phyloP scores from a whole-genome alignment of 2,797 vertebrate species.

The Enteromius radiatus region DNA sequence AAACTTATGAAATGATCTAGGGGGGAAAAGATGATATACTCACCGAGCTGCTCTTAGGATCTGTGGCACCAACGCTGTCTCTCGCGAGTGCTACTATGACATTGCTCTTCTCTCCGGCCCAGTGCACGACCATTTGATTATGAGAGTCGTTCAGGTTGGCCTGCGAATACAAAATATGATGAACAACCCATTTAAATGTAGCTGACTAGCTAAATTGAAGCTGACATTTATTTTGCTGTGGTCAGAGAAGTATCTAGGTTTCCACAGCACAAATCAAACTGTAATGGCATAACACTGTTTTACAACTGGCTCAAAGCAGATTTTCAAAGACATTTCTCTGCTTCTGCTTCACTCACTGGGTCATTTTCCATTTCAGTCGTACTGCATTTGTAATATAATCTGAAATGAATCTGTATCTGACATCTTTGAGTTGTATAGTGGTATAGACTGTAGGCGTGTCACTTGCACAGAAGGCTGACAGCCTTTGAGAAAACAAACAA shows the following conservation, averaged over 20 bases:
- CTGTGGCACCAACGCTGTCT: slow-evolving; percentile 86
- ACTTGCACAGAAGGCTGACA: background rate
- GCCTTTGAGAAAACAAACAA: slow-evolving; percentile 28
- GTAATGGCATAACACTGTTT: background rate
- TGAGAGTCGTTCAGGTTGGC: slow-evolving; percentile 96
- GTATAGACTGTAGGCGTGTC: background rate
- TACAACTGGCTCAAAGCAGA: background rate
- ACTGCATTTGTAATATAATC: background rate
- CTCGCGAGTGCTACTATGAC: slow-evolving; percentile 95
- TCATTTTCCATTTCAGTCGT: background rate
- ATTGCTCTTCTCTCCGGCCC: slow-evolving; percentile 96
- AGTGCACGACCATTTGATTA: slow-evolving; percentile 99
- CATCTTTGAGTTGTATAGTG: background rate
- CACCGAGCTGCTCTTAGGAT: slow-evolving; percentile 90
- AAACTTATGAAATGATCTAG: background rate
- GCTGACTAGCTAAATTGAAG: background rate
- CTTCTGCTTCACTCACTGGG: slow-evolving; percentile 8
- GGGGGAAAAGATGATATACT: slow-evolving; percentile 66
- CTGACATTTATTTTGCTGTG: slow-evolving; percentile 17
- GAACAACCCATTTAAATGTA: background rate
- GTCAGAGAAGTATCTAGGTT: slow-evolving; percentile 8
- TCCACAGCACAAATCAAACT: slow-evolving; percentile 11
- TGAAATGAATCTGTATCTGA: background rate
- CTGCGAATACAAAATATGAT: slow-evolving; percentile 71
- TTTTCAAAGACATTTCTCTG: slow-evolving; percentile 10